phyloP scores from a whole-genome alignment of 2,113 vertebrate species.

The Chionis minor region DNA sequence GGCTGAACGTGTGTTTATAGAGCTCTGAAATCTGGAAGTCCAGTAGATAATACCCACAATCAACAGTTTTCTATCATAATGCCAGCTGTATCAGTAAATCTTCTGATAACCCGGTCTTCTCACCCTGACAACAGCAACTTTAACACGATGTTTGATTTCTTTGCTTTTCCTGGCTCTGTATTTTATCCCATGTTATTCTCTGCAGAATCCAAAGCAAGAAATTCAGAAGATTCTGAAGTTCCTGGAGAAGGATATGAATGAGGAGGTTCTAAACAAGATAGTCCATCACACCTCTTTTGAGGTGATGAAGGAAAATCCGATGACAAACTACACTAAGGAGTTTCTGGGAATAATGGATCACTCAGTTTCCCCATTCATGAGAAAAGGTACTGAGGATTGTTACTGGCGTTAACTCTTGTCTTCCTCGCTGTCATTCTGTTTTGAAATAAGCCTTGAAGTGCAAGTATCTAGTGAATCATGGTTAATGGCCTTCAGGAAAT shows the following conservation, averaged over 20 bases:
- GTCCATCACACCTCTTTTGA: slow-evolving; percentile 63
- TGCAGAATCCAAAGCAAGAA: slow-evolving; percentile 67
- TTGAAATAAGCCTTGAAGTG: neutral
- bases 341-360: slow-evolving; percentile 53
- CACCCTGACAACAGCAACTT: neutral
- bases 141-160: neutral
- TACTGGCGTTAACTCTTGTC: neutral
- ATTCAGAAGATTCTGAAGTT: slow-evolving; percentile 66
- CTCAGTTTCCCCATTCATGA: slow-evolving; percentile 67
- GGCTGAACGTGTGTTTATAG: neutral
- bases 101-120: neutral
- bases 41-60: neutral
- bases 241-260: slow-evolving; percentile 50
- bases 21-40: neutral
- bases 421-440: neutral
- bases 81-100: neutral
- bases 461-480: neutral
- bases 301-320: slow-evolving; percentile 71
- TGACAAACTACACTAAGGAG: slow-evolving; percentile 56
- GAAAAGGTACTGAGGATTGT: slow-evolving; percentile 62
- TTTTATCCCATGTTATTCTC: neutral
- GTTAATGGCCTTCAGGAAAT: neutral
- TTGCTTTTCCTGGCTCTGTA: neutral
- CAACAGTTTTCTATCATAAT: neutral
- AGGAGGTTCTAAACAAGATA: slow-evolving; percentile 56